Conservation (phyloP, 2,888 invertebrate genomes). For the Gandaritis pyraliata region DNA sequence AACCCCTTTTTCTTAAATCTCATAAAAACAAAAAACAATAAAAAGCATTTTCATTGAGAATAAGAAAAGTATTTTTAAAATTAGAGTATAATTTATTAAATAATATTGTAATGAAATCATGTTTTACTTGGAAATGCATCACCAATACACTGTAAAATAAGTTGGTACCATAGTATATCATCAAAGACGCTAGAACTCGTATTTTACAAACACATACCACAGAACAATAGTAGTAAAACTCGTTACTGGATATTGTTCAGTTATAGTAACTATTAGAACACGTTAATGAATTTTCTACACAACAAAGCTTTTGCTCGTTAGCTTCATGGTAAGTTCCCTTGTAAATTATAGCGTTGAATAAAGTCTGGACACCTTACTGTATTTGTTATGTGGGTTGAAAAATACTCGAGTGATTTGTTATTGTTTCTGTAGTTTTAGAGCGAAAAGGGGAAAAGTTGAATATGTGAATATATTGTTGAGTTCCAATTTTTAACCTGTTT, state of each 20-base stretch:
- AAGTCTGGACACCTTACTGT: neutral
- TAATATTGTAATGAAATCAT: too few species aligned
- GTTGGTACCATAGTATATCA: too few species aligned
- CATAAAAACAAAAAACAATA: too few species aligned
- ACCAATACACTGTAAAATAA: too few species aligned
- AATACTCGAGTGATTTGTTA: neutral
- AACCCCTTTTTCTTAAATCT: too few species aligned
- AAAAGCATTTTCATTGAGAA: too few species aligned
- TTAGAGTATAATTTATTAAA: too few species aligned
- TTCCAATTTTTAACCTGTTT: too few species aligned
- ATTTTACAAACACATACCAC: neutral
- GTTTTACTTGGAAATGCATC: too few species aligned
- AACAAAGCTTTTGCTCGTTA: slow-evolving; percentile 20
- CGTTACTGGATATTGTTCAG: slow-evolving; percentile 4
- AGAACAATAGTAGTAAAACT: slow-evolving; percentile 11
- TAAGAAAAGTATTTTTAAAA: too few species aligned
- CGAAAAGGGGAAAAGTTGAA: too few species aligned
- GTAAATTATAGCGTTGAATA: neutral
- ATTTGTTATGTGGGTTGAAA: neutral
- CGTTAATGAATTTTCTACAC: slow-evolving; percentile 12
- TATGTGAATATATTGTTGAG: too few species aligned
- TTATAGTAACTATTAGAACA: neutral
- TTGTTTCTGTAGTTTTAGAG: neutral
- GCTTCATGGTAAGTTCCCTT: slow-evolving; percentile 1
- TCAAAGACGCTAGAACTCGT: neutral